Conservation (phyloP, 2,113 vertebrate genomes). For the Cephalopholis sonnerati region DNA sequence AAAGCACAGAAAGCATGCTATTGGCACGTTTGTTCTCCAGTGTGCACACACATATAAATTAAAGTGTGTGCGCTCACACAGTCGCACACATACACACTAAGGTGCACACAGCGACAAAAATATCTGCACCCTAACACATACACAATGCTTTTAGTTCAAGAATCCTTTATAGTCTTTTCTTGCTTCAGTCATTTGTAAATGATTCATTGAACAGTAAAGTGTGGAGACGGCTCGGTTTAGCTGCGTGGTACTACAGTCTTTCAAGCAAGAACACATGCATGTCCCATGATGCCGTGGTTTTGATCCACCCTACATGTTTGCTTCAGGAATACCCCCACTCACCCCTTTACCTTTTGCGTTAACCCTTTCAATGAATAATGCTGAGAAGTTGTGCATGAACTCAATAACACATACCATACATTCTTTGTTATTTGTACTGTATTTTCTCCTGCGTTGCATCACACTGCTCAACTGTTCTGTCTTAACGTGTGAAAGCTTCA, state of each 20-base stretch:
- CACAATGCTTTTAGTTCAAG: background rate
- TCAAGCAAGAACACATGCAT: background rate
- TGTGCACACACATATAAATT: slow-evolving; percentile 6
- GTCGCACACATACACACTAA: background rate
- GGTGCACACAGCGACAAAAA: background rate
- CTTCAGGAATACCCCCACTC: background rate
- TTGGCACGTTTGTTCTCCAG: slow-evolving; percentile 22
- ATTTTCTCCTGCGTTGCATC: background rate
- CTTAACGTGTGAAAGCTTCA: background rate
- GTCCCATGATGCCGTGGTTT: background rate
- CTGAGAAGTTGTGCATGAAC: background rate
- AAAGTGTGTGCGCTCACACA: background rate
- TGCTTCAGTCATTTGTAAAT: slow-evolving; percentile 29
- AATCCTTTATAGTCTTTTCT: background rate
- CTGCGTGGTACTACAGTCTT: background rate
- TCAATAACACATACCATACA: background rate
- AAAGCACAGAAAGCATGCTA: slow-evolving; percentile 33
- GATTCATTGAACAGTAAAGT: slow-evolving; percentile 27
- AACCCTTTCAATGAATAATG: background rate
- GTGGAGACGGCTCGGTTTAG: background rate
- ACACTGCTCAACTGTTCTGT: background rate
- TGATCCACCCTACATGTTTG: background rate
- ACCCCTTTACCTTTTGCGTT: background rate
- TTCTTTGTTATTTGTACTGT: background rate
- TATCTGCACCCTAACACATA: background rate